Conservation (phyloP, 2,113 vertebrate species). For the Paramormyrops kingsleyae region DNA sequence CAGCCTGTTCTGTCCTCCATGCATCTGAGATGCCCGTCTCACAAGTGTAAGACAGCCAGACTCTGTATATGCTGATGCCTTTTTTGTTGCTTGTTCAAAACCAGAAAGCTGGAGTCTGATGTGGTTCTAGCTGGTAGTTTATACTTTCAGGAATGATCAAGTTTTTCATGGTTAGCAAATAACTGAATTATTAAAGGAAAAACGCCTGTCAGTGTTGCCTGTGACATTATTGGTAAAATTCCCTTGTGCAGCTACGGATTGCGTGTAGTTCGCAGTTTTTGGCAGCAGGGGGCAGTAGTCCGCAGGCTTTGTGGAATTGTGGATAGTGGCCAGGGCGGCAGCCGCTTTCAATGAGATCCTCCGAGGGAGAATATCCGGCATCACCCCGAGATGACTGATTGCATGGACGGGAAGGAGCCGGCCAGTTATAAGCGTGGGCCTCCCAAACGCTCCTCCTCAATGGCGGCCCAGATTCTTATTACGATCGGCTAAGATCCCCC, state of each 20-base stretch:
- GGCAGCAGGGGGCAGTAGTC: constrained; percentile 20
- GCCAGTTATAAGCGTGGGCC: neutral
- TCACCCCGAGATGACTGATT: neutral
- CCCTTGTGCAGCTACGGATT: neutral
- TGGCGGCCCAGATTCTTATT: neutral
- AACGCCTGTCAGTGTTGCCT: neutral
- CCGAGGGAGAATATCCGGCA: neutral
- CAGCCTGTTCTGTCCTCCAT: constrained; percentile 5
- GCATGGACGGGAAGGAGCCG: neutral
- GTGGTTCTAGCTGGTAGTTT: neutral
- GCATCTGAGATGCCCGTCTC: constrained; percentile 5
- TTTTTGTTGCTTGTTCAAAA: neutral
- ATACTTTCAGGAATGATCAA: neutral
- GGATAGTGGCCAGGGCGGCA: constrained; percentile 4
- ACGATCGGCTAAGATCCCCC: neutral
- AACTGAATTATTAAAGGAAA: neutral
- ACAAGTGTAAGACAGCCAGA: neutral
- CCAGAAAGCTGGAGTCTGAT: neutral
- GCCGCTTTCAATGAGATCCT: neutral
- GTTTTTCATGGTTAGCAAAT: neutral
- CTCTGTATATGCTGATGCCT: neutral
- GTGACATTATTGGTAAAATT: neutral
- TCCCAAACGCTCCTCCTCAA: neutral
- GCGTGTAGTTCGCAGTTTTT: neutral
- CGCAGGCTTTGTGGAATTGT: constrained; percentile 4